A percentile compares a stretch with the other conserved stretches of the same genome.
These are phyloP conservation scores for Eumerus sabulonum DNA, from an alignment of 2,888 invertebrate genomes.

Conservation along the genomic window DNA sequence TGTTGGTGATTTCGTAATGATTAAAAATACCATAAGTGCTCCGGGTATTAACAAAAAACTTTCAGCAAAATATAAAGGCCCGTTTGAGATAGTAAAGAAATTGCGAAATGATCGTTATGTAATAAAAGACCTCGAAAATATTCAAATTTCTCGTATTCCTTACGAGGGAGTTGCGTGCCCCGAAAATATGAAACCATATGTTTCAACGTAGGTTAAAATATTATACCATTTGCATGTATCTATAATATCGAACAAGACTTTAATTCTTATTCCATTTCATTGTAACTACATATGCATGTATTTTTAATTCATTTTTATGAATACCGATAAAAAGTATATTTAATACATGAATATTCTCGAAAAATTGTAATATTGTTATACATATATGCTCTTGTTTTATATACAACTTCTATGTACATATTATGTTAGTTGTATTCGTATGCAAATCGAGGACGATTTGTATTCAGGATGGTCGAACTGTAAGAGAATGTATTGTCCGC, in stretches of 20 bases:
- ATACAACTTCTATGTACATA: background rate
- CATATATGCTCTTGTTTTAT: background rate
- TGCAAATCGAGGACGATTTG: conserved; percentile 13
- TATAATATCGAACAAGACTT: no score
- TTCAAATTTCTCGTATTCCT: conserved; percentile 67
- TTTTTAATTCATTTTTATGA: background rate
- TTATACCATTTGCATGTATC: conserved; percentile 3
- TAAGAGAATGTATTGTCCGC: background rate
- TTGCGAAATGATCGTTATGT: conserved; percentile 67
- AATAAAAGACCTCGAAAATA: conserved; percentile 66
- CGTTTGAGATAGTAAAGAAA: conserved; percentile 58
- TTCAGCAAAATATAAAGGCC: conserved; percentile 69
- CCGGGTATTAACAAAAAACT: conserved; percentile 65
- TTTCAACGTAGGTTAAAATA: background rate
- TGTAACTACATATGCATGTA: no score
- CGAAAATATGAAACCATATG: conserved; percentile 36
- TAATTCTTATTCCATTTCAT: background rate
- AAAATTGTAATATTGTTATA: background rate
- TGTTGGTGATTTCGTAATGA: conserved; percentile 63
- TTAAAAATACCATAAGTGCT: conserved; percentile 68
- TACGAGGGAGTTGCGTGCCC: conserved; percentile 36
- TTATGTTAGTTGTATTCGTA: background rate
- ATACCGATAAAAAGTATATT: background rate
- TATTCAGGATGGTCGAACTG: conserved; percentile 1
- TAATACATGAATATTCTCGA: background rate